These are phyloP conservation scores for Triplophysa tibetana DNA, from an alignment of 2,113 vertebrate genomes.

Conservation along the genomic window DNA sequence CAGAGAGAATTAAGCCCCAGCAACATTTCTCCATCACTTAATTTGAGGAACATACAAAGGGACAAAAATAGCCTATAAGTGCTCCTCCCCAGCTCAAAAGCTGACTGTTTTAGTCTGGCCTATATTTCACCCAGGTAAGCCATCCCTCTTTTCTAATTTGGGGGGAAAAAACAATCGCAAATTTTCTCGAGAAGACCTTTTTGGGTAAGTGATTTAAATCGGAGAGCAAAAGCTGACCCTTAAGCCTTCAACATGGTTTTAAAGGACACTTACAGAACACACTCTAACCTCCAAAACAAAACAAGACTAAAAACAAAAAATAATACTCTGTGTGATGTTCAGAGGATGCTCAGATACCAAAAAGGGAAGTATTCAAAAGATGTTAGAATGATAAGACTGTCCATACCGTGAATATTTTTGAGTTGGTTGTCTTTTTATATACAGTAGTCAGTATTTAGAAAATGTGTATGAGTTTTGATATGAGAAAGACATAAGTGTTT, in stretches of 20 bases:
- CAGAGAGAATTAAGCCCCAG: constrained; percentile 35
- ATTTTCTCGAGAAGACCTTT: constrained; percentile 4
- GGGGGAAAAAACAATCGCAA: constrained; percentile 25
- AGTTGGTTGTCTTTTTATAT: not conserved
- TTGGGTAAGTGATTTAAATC: constrained; percentile 14
- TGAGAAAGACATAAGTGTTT: not conserved
- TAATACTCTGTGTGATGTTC: too few relatives aligned
- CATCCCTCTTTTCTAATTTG: not conserved
- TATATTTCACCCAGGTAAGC: constrained; percentile 26
- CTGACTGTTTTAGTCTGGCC: constrained; percentile 50
- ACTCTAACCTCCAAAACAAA: not conserved
- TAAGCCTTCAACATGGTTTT: constrained; percentile 4
- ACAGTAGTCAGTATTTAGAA: constrained; percentile 4
- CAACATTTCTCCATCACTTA: constrained; percentile 47
- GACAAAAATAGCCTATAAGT: constrained; percentile 54
- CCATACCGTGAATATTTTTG: not conserved
- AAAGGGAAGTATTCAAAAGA: not conserved
- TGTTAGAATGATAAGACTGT: not conserved
- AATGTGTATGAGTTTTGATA: constrained; percentile 1
- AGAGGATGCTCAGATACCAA: not conserved
- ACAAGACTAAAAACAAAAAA: not conserved
- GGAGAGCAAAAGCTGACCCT: not conserved
- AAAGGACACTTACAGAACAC: not conserved
- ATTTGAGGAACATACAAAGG: constrained; percentile 54
- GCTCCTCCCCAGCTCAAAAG: constrained; percentile 47